Conservation (phyloP, 1,140 invertebrate genomes). For the honey bee (Apis mellifera) region DNA sequence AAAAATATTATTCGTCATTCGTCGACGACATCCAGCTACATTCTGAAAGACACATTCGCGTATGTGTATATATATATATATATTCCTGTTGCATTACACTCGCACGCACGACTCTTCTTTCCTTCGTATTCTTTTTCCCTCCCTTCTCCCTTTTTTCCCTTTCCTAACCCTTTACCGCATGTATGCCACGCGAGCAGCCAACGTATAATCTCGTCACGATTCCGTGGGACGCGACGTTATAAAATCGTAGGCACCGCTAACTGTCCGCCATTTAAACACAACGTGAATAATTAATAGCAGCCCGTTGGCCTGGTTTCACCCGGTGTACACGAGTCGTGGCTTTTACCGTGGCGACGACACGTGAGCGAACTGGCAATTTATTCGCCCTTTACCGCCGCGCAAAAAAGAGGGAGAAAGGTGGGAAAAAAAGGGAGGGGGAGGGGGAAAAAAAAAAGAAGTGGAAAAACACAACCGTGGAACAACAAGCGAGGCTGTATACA, state of each 20-base stretch:
- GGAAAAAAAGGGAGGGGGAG: no score
- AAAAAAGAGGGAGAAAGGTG: background rate
- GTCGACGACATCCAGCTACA: background rate
- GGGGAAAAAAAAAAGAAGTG: no score
- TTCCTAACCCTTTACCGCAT: background rate
- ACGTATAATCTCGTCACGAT: conserved; percentile 58
- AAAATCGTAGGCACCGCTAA: conserved; percentile 56
- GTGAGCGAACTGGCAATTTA: conserved; percentile 73
- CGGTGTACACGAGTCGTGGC: conserved; percentile 37
- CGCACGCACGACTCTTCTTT: background rate
- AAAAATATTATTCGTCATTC: background rate
- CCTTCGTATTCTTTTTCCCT: background rate
- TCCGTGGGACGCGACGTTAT: conserved; percentile 53
- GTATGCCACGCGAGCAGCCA: conserved; percentile 25
- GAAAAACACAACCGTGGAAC: background rate
- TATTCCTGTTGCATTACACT: background rate
- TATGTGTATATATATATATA: no score
- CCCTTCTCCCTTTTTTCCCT: background rate
- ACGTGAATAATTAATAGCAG: conserved; percentile 67
- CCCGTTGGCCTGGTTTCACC: conserved; percentile 54
- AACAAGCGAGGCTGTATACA: background rate
- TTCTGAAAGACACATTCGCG: background rate
- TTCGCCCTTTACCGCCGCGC: conserved; percentile 51
- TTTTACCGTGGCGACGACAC: conserved; percentile 69
- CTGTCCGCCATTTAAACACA: conserved; percentile 55